Percentiles rank a stretch among this genome's conserved stretches.
Conservation (phyloP, 2,113 vertebrate species). For the Polypterus senegalus region DNA sequence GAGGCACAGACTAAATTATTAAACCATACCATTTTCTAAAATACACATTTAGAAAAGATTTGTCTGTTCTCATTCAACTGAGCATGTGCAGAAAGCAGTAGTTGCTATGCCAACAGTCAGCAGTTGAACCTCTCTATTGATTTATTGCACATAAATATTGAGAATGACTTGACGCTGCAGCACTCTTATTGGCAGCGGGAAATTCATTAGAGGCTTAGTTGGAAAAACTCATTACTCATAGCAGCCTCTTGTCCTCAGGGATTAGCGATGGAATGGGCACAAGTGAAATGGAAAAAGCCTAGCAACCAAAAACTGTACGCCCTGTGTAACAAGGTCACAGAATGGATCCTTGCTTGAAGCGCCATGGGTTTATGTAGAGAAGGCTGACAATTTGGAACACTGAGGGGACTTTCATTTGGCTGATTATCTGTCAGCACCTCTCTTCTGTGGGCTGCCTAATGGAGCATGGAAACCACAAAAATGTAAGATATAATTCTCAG, state of each 20-base stretch:
- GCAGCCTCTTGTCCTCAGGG: neutral
- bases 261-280: conserved; percentile 30
- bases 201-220: conserved; percentile 28
- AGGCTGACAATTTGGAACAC: neutral
- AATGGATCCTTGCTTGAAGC: conserved; percentile 4
- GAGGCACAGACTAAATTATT: neutral
- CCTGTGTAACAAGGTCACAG: conserved; percentile 24
- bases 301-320: conserved; percentile 24
- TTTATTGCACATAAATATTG: conserved; percentile 14
- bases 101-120: conserved; percentile 25
- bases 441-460: neutral
- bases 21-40: conserved; percentile 3
- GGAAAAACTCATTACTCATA: conserved; percentile 23
- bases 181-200: conserved; percentile 19
- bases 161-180: conserved; percentile 20
- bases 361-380: too few species aligned
- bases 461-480: neutral
- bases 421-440: neutral
- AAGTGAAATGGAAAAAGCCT: conserved; percentile 28
- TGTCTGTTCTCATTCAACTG: conserved; percentile 1
- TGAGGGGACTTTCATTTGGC: conserved; percentile 3
- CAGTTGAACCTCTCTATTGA: neutral
- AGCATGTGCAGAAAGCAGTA: conserved; percentile 6
- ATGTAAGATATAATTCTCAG: neutral
- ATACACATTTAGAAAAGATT: neutral